Evolutionary conservation across 2,113 vertebrate genomes (phyloP), one percentile per base, ranked within the genome.

Genomic region (Aythya baeri): DNA sequence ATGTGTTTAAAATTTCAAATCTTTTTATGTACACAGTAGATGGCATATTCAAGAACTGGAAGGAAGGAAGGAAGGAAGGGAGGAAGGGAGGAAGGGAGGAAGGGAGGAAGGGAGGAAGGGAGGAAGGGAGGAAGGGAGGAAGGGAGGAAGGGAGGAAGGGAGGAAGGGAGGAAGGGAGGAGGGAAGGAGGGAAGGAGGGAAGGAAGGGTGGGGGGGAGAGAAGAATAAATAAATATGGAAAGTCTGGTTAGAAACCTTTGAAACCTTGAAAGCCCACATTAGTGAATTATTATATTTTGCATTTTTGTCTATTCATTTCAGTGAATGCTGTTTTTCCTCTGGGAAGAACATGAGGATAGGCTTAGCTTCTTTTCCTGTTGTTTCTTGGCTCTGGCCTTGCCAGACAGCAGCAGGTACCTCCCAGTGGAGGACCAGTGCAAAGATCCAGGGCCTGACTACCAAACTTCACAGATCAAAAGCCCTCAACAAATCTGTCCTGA

Each of bases 311-410:
- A 8, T 44, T 41, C 54, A 27, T 46, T 67, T 63, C 7, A 41
- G 5, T 61, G 27, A 61, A 57, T 21, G 3, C 1, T 46, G 11
- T 27, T 6, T 59, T 89, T 82, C 23, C 18, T 79, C 11, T 21
- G 78, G 4, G 25, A 71, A 17, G 46, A 75, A 26, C 3, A 16
- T 3, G 8, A 84, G 8, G 21, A 67, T 21, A 23, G 2, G 2
- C 2, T 38, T 23, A 14, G 27, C 36, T 65, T 38, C 2, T 13
- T 50, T 78, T 70, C 6, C 7, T 2, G 5, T 2, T 4, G 0
- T 41, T 76, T 29, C 13, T 18, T 81, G 32, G 12, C 31, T 52
- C 13, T 34, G 27, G 6, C 9, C 21, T 49, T 59, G 31, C 9
- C 13, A 65, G 27, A 22, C 20, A 81, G 43, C 3, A 21, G 7